Evolutionary conservation across 2,888 invertebrate species (phyloP), one percentile per base, ranked within the genome.

Genomic region (Phragmatobia fuliginosa): DNA sequence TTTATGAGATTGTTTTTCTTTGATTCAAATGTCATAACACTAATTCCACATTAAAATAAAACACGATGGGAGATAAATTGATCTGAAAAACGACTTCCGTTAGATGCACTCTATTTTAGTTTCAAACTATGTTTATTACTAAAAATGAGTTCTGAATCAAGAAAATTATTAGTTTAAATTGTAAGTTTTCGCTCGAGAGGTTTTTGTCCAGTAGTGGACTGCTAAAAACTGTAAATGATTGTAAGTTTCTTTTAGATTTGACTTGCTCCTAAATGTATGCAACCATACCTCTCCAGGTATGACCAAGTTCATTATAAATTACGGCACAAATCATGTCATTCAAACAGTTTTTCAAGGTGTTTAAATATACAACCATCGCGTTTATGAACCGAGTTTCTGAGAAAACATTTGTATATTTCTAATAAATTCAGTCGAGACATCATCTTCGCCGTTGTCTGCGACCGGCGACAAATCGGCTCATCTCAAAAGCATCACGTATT

Each of bases 401-500:
- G 70, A 71, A 75, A 59, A 73, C 36, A 68, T 41, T 67, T 58
- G 72, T 49, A n/a, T 49, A 49, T 49, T 45, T 58, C 63, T 71
- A 71, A 76, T 60, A 60, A 68, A 59, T 61, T 52, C 31, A 52
- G 21, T 61, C 61, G 60, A 66, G 67, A 80, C 56, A 70, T 62
- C 70, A 70, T 70, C 74, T 72, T 63, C 52, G 66, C 66, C 32
- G 32, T 60, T 60, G 76, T 71, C 68, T 69, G 69, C 71, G 69
- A 73, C 65, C 73, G 73, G 76, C 77, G 77, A 82, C 83, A 85
- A 85, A 88, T 88, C 88, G 89, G 88, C 86, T 77, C 83, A 84
- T 87, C 85, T 86, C 86, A 88, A 89, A 88, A 83, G 83, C 81
- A 71, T 83, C 88, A 86, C 87, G 87, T 89, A 81, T 81, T 81